Conservation (phyloP, 2,113 vertebrate genomes). For the Tetrax tetrax region DNA sequence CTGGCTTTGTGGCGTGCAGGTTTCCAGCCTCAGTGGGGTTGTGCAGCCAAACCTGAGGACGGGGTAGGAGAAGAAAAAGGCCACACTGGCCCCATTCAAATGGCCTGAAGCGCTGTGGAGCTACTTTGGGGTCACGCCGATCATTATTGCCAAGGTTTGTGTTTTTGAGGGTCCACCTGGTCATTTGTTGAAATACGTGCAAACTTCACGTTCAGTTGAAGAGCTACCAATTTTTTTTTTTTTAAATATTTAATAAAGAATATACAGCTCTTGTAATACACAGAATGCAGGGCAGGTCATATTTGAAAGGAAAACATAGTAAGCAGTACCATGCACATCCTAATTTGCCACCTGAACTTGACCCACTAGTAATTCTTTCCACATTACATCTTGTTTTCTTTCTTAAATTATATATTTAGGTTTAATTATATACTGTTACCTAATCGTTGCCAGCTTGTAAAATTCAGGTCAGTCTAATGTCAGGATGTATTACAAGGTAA, state of each 20-base stretch:
- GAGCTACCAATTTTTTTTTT: background rate
- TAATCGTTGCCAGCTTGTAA: constrained; percentile 60
- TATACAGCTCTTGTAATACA: background rate
- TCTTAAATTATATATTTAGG: constrained; percentile 28
- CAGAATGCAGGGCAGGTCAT: background rate
- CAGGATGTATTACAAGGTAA: constrained; percentile 35
- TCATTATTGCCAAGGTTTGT: accelerated
- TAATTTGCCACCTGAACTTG: background rate
- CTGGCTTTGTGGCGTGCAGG: accelerated
- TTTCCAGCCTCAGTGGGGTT: background rate
- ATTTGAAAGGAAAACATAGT: background rate
- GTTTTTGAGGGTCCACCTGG: accelerated
- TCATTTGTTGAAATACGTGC: accelerated
- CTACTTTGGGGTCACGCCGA: accelerated
- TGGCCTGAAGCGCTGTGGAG: background rate
- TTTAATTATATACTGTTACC: constrained; percentile 48
- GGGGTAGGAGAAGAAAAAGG: no score
- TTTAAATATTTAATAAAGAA: background rate
- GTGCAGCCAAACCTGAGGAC: background rate
- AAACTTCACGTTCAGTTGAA: background rate
- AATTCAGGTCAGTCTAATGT: constrained; percentile 47
- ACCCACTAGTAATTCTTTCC: constrained; percentile 29
- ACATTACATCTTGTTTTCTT: constrained; percentile 29
- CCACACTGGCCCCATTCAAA: accelerated
- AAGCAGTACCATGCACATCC: background rate